Conservation (phyloP, 1,140 invertebrate genomes). For the Chymomyza costata region DNA sequence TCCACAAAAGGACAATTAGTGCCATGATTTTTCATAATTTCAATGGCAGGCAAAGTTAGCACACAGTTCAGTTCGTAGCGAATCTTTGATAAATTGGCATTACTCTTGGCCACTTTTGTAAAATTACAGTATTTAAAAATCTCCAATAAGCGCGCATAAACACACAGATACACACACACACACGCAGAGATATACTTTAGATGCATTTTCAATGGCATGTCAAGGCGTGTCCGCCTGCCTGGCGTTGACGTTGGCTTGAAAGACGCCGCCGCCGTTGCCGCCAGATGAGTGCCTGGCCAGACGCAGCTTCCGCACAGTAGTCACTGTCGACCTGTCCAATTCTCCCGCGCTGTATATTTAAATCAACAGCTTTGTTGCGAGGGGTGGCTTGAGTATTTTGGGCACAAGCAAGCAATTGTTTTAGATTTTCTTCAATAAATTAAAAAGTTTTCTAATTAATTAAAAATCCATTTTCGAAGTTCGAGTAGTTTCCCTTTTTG, state of each 20-base stretch:
- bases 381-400: constrained; percentile 1
- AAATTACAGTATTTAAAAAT: constrained; percentile 73
- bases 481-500: no score
- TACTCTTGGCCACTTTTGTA: constrained; percentile 17
- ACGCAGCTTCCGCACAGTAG: not conserved
- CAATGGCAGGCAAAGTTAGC: constrained; percentile 40
- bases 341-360: constrained; percentile 31
- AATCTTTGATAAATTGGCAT: constrained; percentile 57
- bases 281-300: constrained; percentile 11
- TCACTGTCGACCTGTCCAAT: not conserved
- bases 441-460: no score
- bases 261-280: constrained; percentile 27
- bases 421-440: no score
- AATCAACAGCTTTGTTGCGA: constrained; percentile 30
- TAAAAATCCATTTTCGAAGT: no score
- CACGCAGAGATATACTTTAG: constrained; percentile 17
- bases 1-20: constrained; percentile 49
- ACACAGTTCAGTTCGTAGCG: constrained; percentile 16
- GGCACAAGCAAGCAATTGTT: no score
- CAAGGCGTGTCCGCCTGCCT: constrained; percentile 12
- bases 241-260: constrained; percentile 16
- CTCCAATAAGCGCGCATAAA: constrained; percentile 61
- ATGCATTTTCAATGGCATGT: constrained; percentile 21
- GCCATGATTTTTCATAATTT: constrained; percentile 62
- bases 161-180: constrained; percentile 12